These are phyloP conservation scores for Passerculus sandwichensis DNA, from an alignment of 2,797 vertebrate genomes.

Conservation along the genomic window DNA sequence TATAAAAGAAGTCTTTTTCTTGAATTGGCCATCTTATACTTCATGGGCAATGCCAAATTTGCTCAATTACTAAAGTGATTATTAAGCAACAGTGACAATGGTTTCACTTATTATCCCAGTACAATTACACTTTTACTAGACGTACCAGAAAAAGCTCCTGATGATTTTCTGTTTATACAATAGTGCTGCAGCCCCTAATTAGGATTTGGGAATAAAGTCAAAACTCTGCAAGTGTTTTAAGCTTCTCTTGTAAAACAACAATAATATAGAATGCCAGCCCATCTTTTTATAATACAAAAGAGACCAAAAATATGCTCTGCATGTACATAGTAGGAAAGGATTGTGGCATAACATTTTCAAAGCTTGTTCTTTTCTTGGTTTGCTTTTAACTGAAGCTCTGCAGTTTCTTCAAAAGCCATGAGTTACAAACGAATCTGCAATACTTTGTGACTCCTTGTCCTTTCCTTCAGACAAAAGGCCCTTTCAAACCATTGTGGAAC, in stretches of 20 bases:
- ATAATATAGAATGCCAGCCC: conserved; percentile 10
- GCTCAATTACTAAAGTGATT: conserved; percentile 6
- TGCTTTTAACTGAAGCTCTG: conserved; percentile 36
- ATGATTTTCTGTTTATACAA: conserved; percentile 61
- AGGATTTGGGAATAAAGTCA: conserved; percentile 64
- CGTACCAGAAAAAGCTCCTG: conserved; percentile 5
- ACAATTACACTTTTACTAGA: background rate
- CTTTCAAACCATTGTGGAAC: conserved; percentile 25
- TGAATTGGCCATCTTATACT: background rate
- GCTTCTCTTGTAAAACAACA: conserved; percentile 38
- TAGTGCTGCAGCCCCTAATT: conserved; percentile 42
- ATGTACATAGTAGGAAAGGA: background rate
- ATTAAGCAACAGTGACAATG: conserved; percentile 2
- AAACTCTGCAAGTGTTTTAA: conserved; percentile 48
- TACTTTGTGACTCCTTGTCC: conserved; percentile 56
- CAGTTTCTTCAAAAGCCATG: conserved; percentile 42
- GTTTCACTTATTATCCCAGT: background rate
- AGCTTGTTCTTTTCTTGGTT: conserved; percentile 45
- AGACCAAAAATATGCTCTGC: conserved; percentile 23
- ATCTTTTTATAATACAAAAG: conserved; percentile 2
- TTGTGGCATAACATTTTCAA: conserved; percentile 31
- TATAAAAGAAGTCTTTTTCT: background rate
- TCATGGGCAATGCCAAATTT: background rate
- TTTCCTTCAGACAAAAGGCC: conserved; percentile 49
- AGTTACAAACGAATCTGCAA: conserved; percentile 27